Evolutionary conservation across 2,113 vertebrate species (phyloP), one percentile per base, ranked within the genome.

Genomic region (Entelurus aequoreus): DNA sequence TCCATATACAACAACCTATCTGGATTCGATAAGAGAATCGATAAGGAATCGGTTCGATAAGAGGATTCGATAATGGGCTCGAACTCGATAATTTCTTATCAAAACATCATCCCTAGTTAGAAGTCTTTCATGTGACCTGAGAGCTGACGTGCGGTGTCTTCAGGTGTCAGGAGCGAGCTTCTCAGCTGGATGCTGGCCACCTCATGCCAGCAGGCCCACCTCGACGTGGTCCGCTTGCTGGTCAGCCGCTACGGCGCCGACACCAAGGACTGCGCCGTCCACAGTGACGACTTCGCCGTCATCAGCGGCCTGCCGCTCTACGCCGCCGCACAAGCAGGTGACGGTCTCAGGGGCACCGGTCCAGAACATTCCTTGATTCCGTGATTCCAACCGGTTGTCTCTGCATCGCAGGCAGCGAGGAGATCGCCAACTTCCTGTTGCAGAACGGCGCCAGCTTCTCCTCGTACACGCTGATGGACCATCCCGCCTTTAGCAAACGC

Each of bases 391-490:
- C 38, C 5, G 47, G 38, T 55, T 38, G 57, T 36, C 36, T 66
- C 15, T 74, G 38, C 5, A 9, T 72, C 54, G 54, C 68, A 99
- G 96, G 92, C 14, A 93, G 94, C 60, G 91, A 94, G 77, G 94
- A 95, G 60, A 87, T 98, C 0, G 93, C 94, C 0, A 70, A 81
- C 49, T 99, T 98, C 86, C 86, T 99, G 63, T 86, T 99, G n/a
- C 82, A 93, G 49, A 94, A 94, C 0, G 95, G 96, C 42, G 94
- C 96, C 10, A 91, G 87, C 21, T 93, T 99, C 72, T 96, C 94
- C 48, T 98, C 96, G 0, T 99, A 98, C 88, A 91, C 93, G 8
- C 75, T 99, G 10, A 92, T 96, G 88, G 96, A 98, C 81, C 93
- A 94, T 35, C 90, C 94, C 0, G 87, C 86, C 48, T 91, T 92